These are phyloP conservation scores for Hydrochoerus hydrochaeris DNA, from an alignment of 2,113 vertebrate species.

Conservation along the genomic window DNA sequence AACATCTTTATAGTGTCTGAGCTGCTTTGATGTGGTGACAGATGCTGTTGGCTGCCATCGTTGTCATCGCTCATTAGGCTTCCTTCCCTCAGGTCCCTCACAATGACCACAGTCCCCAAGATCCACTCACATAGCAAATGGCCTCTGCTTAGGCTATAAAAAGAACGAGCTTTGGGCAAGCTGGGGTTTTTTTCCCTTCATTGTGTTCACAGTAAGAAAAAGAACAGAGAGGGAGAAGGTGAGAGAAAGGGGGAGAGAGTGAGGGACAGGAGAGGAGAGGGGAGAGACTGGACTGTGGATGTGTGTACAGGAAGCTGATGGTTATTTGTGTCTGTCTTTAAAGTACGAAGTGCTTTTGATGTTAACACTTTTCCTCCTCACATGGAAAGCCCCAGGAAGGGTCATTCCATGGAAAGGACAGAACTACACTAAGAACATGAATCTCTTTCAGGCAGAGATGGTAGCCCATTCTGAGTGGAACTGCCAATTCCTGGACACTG, in stretches of 20 bases:
- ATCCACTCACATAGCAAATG: slow-evolving; percentile 69
- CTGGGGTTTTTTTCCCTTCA: neutral
- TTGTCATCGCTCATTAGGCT: neutral
- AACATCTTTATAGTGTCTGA: neutral
- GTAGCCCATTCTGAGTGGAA: neutral
- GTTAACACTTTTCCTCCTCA: slow-evolving; percentile 6
- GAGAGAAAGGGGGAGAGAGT: neutral
- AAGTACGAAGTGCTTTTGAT: slow-evolving; percentile 57
- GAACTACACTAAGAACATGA: neutral
- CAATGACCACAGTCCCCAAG: slow-evolving; percentile 45
- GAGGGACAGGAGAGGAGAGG: too few relatives aligned
- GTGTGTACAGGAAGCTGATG: neutral
- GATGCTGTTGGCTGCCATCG: slow-evolving; percentile 44
- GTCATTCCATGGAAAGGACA: slow-evolving; percentile 43
- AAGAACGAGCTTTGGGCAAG: slow-evolving; percentile 26
- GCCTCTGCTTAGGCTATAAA: slow-evolving; percentile 64
- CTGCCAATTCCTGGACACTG: neutral
- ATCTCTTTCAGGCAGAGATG: slow-evolving; percentile 15
- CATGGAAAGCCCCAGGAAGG: slow-evolving; percentile 53
- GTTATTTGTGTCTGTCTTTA: slow-evolving; percentile 41
- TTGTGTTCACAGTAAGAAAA: slow-evolving; percentile 33
- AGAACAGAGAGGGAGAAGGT: neutral
- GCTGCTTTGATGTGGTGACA: slow-evolving; percentile 50
- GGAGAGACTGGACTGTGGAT: neutral
- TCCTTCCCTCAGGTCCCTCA: slow-evolving; percentile 62